These are phyloP conservation scores for Etheostoma cragini DNA, from an alignment of 2,113 vertebrate species.

Conservation along the genomic window DNA sequence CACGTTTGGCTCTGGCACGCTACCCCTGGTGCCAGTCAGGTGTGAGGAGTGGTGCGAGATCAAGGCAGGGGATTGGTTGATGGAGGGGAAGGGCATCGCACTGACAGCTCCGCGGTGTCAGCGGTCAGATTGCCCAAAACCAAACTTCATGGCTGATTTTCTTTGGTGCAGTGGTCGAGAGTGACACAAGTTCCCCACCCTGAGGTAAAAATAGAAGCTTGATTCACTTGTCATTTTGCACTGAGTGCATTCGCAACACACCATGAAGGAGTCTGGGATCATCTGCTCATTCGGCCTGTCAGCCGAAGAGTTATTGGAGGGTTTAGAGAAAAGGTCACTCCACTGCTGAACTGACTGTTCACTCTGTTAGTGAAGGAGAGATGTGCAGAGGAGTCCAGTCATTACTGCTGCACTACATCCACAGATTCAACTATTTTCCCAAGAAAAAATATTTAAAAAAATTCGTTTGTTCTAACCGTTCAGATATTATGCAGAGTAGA, in stretches of 20 bases:
- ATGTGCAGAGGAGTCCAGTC: conserved; percentile 19
- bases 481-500: background rate
- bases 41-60: conserved; percentile 68
- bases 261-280: conserved; percentile 68
- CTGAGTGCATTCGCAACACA: conserved; percentile 61
- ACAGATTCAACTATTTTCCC: background rate
- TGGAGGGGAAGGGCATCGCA: conserved; percentile 73
- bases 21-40: conserved; percentile 76
- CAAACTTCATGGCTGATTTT: conserved; percentile 78
- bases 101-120: conserved; percentile 84
- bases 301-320: conserved; percentile 65
- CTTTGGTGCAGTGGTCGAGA: conserved; percentile 62
- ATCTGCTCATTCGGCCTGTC: conserved; percentile 67
- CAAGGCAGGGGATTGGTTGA: conserved; percentile 60
- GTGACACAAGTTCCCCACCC: conserved; percentile 70
- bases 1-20: conserved; percentile 45
- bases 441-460: background rate
- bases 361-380: conserved; percentile 26
- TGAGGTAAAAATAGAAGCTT: conserved; percentile 68
- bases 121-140: conserved; percentile 82
- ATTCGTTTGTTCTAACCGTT: no score
- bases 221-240: conserved; percentile 78
- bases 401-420: conserved; percentile 14
- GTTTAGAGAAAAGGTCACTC: conserved; percentile 74
- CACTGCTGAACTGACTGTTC: conserved; percentile 64